These are phyloP conservation scores for Steinernema scapterisci DNA, from an alignment of 2,888 invertebrate species.

Conservation along the genomic window DNA sequence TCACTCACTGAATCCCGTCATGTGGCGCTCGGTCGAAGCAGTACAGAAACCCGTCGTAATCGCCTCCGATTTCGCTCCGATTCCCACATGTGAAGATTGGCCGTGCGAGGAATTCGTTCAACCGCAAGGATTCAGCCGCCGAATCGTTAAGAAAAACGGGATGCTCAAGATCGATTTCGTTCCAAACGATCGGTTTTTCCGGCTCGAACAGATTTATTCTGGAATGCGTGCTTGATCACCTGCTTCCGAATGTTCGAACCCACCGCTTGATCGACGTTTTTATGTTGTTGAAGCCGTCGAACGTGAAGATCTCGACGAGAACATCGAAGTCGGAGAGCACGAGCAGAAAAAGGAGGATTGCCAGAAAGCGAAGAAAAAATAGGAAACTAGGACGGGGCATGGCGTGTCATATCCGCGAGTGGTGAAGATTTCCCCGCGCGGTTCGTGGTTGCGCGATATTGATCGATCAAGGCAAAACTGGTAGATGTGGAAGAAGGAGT, in stretches of 20 bases:
- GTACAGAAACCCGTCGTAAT: constrained; percentile 27
- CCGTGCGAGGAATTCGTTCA: constrained; percentile 36
- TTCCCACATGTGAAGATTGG: constrained; percentile 6
- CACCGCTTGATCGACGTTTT: constrained; percentile 3
- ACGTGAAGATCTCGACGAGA: neutral
- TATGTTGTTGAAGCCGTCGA: constrained; percentile 10
- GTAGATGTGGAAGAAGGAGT: neutral
- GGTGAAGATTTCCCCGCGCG: constrained; percentile 6
- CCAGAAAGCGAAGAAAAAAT: neutral
- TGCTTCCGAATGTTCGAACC: neutral
- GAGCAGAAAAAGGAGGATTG: neutral
- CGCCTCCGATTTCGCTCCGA: constrained; percentile 19
- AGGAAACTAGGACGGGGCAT: constrained; percentile 26
- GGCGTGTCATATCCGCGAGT: neutral
- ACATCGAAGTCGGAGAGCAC: neutral
- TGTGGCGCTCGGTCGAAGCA: neutral
- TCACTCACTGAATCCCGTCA: neutral
- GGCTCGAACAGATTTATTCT: neutral
- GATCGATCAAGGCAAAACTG: constrained; percentile 2
- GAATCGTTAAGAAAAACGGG: constrained; percentile 26
- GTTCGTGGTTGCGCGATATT: constrained; percentile 8
- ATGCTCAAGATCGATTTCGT: neutral
- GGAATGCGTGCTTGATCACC: neutral
- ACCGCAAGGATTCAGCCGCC: constrained; percentile 18
- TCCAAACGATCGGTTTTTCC: neutral